Percentiles rank a stretch among this genome's conserved stretches.
These are phyloP conservation scores for Physella acuta DNA, from an alignment of 1,140 invertebrate species.

Conservation along the genomic window DNA sequence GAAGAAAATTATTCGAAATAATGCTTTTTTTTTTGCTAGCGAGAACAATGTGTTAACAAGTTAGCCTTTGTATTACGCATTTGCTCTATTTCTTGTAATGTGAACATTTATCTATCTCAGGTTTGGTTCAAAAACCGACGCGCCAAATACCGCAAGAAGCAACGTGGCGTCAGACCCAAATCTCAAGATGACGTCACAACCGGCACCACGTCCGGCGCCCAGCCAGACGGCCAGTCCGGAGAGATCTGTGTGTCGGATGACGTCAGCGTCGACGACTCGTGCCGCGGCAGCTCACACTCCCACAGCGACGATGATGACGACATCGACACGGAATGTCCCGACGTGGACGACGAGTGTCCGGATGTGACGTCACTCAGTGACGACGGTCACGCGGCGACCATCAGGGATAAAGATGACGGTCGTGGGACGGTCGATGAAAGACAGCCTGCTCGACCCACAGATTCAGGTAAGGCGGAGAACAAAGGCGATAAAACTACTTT, in stretches of 20 bases:
- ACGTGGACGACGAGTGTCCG: slow-evolving; percentile 7
- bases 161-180: slow-evolving; percentile 37
- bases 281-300: background rate
- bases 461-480: too few relatives aligned
- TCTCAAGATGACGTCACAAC: slow-evolving; percentile 12
- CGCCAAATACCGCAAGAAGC: slow-evolving; percentile 57
- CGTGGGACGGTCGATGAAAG: too few relatives aligned
- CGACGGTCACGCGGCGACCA: too few relatives aligned
- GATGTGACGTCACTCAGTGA: background rate
- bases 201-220: background rate
- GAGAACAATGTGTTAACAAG: too few relatives aligned
- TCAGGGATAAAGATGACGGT: background rate
- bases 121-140: slow-evolving; percentile 59
- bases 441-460: too few relatives aligned
- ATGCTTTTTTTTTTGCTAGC: too few relatives aligned
- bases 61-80: too few relatives aligned
- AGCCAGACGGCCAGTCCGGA: background rate
- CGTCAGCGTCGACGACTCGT: background rate
- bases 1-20: too few relatives aligned
- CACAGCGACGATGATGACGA: slow-evolving; percentile 17
- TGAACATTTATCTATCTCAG: slow-evolving; percentile 35
- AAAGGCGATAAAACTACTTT: too few relatives aligned
- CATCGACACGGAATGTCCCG: background rate
- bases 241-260: slow-evolving; percentile 1
- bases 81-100: too few relatives aligned